A percentile compares a stretch with the other conserved stretches of the same genome.
Evolutionary conservation across 2,113 vertebrate genomes (phyloP).

Genomic region (Mola mola): DNA sequence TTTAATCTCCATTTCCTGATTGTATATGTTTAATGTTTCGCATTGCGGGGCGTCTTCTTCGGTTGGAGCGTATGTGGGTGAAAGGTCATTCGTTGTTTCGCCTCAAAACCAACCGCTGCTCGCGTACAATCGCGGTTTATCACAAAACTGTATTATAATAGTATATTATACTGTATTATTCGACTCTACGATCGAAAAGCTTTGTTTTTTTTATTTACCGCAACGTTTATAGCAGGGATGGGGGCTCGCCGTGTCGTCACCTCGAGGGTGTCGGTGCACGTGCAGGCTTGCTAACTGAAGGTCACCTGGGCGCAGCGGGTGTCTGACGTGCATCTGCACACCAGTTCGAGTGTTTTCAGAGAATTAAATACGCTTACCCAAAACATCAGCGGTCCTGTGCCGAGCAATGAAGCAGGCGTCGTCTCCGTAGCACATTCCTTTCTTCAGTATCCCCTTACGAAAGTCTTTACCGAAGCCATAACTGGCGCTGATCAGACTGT

Average conservation of each 20-base stretch:
- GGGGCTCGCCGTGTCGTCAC: slow-evolving; percentile 65
- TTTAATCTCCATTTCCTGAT: neutral
- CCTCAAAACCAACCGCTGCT: neutral
- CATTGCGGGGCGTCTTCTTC: neutral
- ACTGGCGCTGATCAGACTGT: slow-evolving; percentile 94
- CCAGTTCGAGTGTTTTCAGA: neutral
- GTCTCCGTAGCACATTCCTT: slow-evolving; percentile 98
- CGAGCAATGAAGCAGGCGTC: slow-evolving; percentile 97
- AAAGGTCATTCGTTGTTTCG: slow-evolving; percentile 73
- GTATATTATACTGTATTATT: no score
- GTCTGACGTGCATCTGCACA: neutral
- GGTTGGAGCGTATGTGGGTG: slow-evolving; percentile 67
- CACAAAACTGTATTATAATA: neutral
- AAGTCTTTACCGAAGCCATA: slow-evolving; percentile 99
- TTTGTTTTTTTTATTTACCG: no score
- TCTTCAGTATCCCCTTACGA: slow-evolving; percentile 98
- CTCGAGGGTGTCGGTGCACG: slow-evolving; percentile 50
- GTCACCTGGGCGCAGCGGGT: slow-evolving; percentile 48
- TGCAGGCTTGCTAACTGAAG: slow-evolving; percentile 66
- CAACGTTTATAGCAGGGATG: neutral
- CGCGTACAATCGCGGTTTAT: neutral
- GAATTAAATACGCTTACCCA: slow-evolving; percentile 83
- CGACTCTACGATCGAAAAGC: no score
- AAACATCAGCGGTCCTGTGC: slow-evolving; percentile 91
- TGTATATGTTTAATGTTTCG: neutral